Percentiles rank a stretch among this genome's conserved stretches.
phyloP scores from a whole-genome alignment of 2,888 invertebrate species.

The Heliconius ethilla region DNA sequence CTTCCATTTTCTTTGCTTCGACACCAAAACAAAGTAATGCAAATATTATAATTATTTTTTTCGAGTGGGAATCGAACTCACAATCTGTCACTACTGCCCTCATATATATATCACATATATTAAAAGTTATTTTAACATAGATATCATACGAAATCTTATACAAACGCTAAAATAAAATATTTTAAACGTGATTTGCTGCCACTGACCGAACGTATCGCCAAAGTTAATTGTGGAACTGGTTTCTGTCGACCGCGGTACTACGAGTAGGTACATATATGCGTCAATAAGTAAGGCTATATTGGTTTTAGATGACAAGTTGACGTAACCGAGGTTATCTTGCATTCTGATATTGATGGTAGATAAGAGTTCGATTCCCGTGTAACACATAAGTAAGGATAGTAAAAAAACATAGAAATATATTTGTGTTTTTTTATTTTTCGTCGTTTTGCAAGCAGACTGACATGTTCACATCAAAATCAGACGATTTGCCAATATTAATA shows the following conservation, averaged over 20 bases:
- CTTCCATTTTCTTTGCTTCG: no score
- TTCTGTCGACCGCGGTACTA: not conserved
- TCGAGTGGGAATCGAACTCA: no score
- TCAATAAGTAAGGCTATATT: constrained; percentile 3
- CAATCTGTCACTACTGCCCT: no score
- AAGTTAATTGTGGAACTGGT: constrained; percentile 7
- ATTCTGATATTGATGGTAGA: not conserved
- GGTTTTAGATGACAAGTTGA: not conserved
- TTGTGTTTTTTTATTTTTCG: no score
- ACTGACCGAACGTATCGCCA: constrained; percentile 12
- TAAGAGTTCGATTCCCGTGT: not conserved
- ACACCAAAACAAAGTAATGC: no score
- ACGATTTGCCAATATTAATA: no score
- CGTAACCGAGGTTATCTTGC: not conserved
- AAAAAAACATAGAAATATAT: no score
- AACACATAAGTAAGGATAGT: no score
- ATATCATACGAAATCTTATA: not conserved
- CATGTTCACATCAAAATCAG: no score
- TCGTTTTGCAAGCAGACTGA: no score
- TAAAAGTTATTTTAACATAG: not conserved
- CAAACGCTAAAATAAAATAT: not conserved
- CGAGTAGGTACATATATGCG: not conserved
- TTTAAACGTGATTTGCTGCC: not conserved
- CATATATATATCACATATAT: no score
- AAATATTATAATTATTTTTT: no score